phyloP scores from a whole-genome alignment of 2,797 vertebrate species.

The Spatula versicolor region DNA sequence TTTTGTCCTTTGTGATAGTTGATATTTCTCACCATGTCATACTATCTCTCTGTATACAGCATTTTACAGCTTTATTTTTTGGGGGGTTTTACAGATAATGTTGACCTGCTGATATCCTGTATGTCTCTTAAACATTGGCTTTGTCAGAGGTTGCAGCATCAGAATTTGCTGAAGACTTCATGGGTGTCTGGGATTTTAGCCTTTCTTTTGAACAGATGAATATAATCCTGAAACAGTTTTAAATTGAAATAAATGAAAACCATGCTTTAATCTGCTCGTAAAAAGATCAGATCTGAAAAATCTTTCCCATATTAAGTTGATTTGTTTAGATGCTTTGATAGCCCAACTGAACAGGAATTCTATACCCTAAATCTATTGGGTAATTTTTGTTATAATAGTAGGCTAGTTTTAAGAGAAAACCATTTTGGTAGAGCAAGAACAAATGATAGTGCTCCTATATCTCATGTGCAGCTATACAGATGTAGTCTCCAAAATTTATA shows the following conservation, averaged over 20 bases:
- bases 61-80: background rate
- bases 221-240: background rate
- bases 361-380: background rate
- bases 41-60: background rate
- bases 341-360: background rate
- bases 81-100: background rate
- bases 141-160: background rate
- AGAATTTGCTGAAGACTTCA: background rate
- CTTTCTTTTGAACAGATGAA: background rate
- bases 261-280: background rate
- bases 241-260: background rate
- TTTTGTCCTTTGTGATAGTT: background rate
- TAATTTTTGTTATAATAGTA: background rate
- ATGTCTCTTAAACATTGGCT: background rate
- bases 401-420: background rate
- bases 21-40: slow-evolving; percentile 19
- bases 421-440: background rate
- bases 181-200: background rate
- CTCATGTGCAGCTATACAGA: background rate
- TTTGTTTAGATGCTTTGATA: background rate
- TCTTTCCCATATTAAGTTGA: background rate
- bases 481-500: background rate
- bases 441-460: background rate
- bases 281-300: background rate
- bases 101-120: background rate